Evolutionary conservation across 2,113 vertebrate species (phyloP).

Genomic region (rat (Rattus norvegicus)): DNA sequence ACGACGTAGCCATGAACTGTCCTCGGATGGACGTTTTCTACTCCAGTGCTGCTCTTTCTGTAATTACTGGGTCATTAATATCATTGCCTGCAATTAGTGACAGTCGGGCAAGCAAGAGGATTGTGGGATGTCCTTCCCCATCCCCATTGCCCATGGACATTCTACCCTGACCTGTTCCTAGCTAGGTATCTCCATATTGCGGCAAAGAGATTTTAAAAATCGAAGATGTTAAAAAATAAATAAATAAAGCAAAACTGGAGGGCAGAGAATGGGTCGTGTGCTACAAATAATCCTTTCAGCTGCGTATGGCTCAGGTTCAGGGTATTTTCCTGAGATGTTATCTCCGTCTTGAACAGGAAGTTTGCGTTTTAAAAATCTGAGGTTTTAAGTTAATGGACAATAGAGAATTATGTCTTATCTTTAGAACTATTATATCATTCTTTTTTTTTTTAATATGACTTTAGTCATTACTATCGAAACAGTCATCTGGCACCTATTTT

Average conservation of each 20-base stretch:
- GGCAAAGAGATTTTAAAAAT: conserved; percentile 57
- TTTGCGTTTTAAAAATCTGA: conserved; percentile 25
- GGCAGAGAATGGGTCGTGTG: neutral
- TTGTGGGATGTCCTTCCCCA: conserved; percentile 59
- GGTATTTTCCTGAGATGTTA: neutral
- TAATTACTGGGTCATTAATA: conserved; percentile 91
- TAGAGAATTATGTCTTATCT: conserved; percentile 68
- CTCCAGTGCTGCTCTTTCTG: conserved; percentile 84
- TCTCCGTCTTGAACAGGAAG: neutral
- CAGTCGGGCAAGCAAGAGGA: conserved; percentile 80
- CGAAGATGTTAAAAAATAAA: neutral
- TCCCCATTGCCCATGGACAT: conserved; percentile 73
- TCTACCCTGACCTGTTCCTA: conserved; percentile 78
- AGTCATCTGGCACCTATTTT: conserved; percentile 78
- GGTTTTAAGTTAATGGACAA: conserved; percentile 67
- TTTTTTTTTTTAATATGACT: neutral
- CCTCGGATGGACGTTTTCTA: conserved; percentile 87
- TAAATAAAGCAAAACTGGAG: neutral
- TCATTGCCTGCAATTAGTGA: conserved; percentile 90
- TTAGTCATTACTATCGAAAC: conserved; percentile 74
- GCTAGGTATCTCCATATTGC: conserved; percentile 54
- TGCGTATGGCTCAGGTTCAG: neutral
- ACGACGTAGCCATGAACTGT: conserved; percentile 88
- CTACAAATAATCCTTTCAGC: conserved; percentile 38
- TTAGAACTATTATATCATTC: conserved; percentile 58